A percentile compares a stretch with the other conserved stretches of the same genome.
These are phyloP conservation scores for Erpobdella octoculata DNA, from an alignment of 2,888 invertebrate species.

Conservation along the genomic window DNA sequence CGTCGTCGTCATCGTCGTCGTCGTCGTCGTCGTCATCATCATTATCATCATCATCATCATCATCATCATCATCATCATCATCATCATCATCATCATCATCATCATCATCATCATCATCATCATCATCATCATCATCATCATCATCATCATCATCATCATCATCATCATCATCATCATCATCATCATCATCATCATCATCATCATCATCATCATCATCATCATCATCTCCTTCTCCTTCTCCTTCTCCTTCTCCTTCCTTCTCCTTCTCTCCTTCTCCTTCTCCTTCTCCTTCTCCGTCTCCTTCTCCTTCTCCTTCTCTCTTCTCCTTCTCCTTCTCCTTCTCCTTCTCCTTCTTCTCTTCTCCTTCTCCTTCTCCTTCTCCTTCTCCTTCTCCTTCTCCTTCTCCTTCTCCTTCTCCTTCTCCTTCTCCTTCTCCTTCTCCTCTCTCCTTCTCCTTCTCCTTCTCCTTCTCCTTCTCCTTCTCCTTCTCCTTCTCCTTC, in stretches of 20 bases:
- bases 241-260: not conserved
- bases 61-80: slow-evolving; percentile 19
- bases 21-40: slow-evolving; percentile 7
- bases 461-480: not conserved
- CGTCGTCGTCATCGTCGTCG: not conserved
- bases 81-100: slow-evolving; percentile 7
- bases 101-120: not conserved
- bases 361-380: not conserved
- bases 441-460: too few species aligned
- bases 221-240: too few species aligned
- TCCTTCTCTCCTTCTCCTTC: not conserved
- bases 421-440: too few species aligned
- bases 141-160: slow-evolving; percentile 6
- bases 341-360: not conserved
- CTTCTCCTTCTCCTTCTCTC: not conserved
- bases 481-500: not conserved
- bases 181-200: slow-evolving; percentile 19
- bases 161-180: slow-evolving; percentile 5
- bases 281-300: not conserved
- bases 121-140: not conserved
- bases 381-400: not conserved
- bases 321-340: not conserved
- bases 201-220: slow-evolving; percentile 19
- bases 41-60: slow-evolving; percentile 17
- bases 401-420: not conserved